A percentile compares a stretch with the other conserved stretches of the same genome.
phyloP scores from a whole-genome alignment of 2,113 vertebrate species.

The Ictidomys tridecemlineatus region DNA sequence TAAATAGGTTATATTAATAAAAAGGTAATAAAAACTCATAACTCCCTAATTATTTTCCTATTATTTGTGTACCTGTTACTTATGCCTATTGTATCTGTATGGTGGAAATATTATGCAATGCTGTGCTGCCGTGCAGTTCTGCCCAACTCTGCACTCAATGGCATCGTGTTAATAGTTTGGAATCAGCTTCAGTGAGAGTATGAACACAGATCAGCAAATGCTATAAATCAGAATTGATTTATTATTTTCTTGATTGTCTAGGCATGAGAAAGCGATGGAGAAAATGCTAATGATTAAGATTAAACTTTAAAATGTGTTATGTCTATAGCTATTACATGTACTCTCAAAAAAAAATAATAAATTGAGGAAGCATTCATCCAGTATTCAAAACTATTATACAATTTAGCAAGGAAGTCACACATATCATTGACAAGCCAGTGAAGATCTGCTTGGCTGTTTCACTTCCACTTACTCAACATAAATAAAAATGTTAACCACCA shows the following conservation, averaged over 20 bases:
- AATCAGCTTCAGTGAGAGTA: neutral
- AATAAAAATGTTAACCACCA: neutral
- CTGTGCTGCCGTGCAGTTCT: neutral
- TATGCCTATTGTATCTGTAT: too few relatives aligned
- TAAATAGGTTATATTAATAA: constrained; percentile 20
- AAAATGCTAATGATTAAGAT: constrained; percentile 27
- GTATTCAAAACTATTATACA: neutral
- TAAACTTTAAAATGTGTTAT: neutral
- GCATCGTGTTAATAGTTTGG: neutral
- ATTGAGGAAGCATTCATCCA: neutral
- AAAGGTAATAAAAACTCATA: neutral
- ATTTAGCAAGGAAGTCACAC: constrained; percentile 19
- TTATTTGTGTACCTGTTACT: neutral
- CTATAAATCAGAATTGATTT: neutral
- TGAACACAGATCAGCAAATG: neutral
- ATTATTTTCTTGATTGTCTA: neutral
- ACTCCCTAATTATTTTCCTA: neutral
- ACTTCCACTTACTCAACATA: constrained; percentile 22
- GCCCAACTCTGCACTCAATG: neutral
- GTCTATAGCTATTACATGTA: neutral
- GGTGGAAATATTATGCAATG: neutral
- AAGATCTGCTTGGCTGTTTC: neutral
- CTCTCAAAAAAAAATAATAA: constrained; percentile 1
- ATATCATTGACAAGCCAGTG: neutral
- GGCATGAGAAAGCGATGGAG: neutral